Percentiles rank a stretch among this genome's conserved stretches.
These are phyloP conservation scores for Pocota personata DNA, from an alignment of 2,888 invertebrate species.

Conservation along the genomic window DNA sequence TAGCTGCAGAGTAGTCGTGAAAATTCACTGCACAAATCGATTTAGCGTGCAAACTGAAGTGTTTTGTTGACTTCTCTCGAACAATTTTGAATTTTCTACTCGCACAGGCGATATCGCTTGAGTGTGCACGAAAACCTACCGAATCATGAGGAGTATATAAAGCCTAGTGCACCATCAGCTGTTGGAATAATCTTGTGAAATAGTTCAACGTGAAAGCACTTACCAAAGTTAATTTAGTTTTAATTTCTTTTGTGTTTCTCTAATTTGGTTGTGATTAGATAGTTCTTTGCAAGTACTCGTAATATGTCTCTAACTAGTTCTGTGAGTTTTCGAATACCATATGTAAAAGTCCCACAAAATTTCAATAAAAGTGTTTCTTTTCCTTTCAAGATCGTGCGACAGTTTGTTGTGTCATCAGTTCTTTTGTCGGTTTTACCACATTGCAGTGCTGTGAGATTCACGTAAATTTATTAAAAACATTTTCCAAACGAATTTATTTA, in stretches of 20 bases:
- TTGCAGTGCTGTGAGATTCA: constrained; percentile 38
- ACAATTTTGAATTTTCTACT: constrained; percentile 31
- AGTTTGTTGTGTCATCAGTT: constrained; percentile 41
- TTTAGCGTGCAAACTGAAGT: constrained; percentile 51
- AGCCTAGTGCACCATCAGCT: constrained; percentile 54
- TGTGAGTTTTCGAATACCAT: constrained; percentile 28
- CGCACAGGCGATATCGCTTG: constrained; percentile 65
- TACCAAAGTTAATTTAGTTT: constrained; percentile 9
- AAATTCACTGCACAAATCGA: constrained; percentile 35
- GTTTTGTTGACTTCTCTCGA: constrained; percentile 7
- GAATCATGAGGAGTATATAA: constrained; percentile 71
- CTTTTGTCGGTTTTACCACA: constrained; percentile 19
- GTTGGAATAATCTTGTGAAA: constrained; percentile 55
- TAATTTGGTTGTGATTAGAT: background rate
- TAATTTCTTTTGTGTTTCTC: background rate
- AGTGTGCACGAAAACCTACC: constrained; percentile 48
- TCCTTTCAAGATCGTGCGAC: constrained; percentile 31
- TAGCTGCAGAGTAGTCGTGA: background rate
- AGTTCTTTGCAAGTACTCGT: background rate
- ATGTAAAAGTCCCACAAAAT: background rate
- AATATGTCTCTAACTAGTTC: constrained; percentile 24
- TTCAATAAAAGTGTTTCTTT: background rate
- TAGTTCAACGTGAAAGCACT: constrained; percentile 44
- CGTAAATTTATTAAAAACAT: constrained; percentile 15
- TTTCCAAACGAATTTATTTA: background rate